Percentiles rank a stretch among this genome's conserved stretches.
These are phyloP conservation scores for Tamias sibiricus DNA, from an alignment of 2,113 vertebrate species.

Conservation along the genomic window DNA sequence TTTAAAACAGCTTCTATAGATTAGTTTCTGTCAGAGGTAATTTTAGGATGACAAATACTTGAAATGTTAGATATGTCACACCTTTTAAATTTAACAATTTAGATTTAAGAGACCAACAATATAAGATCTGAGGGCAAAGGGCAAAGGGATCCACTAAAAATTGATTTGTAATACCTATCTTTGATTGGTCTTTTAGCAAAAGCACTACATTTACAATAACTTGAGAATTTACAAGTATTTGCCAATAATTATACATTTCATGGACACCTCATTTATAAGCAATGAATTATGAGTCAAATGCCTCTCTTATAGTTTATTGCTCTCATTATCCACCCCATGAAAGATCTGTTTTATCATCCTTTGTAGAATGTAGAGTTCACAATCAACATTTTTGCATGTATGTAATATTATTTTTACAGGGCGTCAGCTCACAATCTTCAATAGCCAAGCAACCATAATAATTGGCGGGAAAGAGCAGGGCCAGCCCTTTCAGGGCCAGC, in stretches of 20 bases:
- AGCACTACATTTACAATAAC: slow-evolving; percentile 73
- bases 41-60: slow-evolving; percentile 71
- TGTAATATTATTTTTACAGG: slow-evolving; percentile 97
- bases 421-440: slow-evolving; percentile 99
- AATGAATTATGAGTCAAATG: slow-evolving; percentile 95
- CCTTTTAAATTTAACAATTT: slow-evolving; percentile 51
- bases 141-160: slow-evolving; percentile 62
- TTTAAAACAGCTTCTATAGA: slow-evolving; percentile 74
- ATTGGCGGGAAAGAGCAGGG: slow-evolving; percentile 98
- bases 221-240: slow-evolving; percentile 83
- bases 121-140: slow-evolving; percentile 73
- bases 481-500: slow-evolving; percentile 98
- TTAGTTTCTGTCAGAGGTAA: slow-evolving; percentile 73
- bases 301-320: slow-evolving; percentile 98
- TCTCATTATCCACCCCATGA: slow-evolving; percentile 95
- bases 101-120: slow-evolving; percentile 48
- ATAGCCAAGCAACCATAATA: slow-evolving; percentile 99
- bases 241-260: slow-evolving; percentile 87
- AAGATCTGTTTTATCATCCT: slow-evolving; percentile 92
- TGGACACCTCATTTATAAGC: slow-evolving; percentile 94
- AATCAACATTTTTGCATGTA: slow-evolving; percentile 95
- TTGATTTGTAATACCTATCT: slow-evolving; percentile 76
- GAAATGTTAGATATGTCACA: slow-evolving; percentile 72
- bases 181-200: slow-evolving; percentile 96
- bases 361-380: slow-evolving; percentile 89